Base-by-base conservation (phyloP, 2,888 invertebrate genomes). In the Caenorhabditis parvicauda region DNA sequence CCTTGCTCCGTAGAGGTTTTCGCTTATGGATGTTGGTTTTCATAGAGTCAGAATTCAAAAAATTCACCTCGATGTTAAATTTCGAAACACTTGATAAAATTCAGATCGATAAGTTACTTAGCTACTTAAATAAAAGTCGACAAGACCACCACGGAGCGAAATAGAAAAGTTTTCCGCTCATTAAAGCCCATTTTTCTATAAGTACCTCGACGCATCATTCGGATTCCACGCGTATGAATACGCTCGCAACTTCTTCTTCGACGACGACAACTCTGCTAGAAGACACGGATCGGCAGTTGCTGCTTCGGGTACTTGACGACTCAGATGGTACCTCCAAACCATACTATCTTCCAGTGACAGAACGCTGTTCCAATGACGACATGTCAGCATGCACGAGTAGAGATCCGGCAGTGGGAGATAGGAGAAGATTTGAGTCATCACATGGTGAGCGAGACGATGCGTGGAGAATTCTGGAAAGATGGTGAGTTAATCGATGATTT, bases 201-300 rank as follows among this genome's bases (percentile, higher is more conserved):
- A n/a, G n/a, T 46, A 76, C 70, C 74, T 87, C 47, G 95, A 96
- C 82, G 94, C 93, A 83, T 98, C 96, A 82, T 90, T 89, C 9
- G 93, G 91, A 83, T 92, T 96, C 96, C 96, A 98, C 0, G 95
- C 90, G 84, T 93, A 91, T 82, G 89, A 89, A 83, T 89, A 92
- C 14, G 96, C 94, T 63, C 91, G 87, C 67, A 96, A 85, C 85
- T 95, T 95, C 24, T 91, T 88, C 86, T 92, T 95, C 82, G 90
- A 92, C 4, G 92, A 90, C 54, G 89, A 88, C 70, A 92, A 88
- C 67, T 90, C 90, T 43, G 89, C 88, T 52, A 96, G 85, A 77
- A 96, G 86, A 83, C 93, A 92, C 6, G 92, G 92, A 84, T 91
- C 92, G 67, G 64, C 43, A 24, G 94, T 85, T 4, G 88, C 88